Evolutionary conservation across 2,888 invertebrate species (phyloP).

Genomic region (Gortyna flavago): DNA sequence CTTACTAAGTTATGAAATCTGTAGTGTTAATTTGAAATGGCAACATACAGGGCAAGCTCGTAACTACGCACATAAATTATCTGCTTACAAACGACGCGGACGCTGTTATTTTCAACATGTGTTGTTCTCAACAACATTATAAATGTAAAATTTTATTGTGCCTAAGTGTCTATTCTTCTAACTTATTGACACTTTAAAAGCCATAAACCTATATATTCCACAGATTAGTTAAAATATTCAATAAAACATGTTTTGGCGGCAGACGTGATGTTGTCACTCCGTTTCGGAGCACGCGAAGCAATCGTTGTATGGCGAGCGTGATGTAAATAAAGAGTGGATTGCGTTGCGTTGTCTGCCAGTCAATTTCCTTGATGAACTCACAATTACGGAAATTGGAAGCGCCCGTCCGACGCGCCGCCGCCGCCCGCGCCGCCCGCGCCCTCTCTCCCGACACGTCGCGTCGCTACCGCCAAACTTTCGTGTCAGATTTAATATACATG

Average conservation of each 20-base stretch:
- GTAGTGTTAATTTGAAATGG: too few species aligned
- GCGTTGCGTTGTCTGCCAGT: conserved; percentile 82
- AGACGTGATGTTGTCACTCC: conserved; percentile 70
- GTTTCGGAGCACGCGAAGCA: conserved; percentile 71
- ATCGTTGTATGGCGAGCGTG: conserved; percentile 73
- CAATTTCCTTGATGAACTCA: conserved; percentile 89
- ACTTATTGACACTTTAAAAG: conserved; percentile 42
- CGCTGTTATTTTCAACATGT: conserved; percentile 10
- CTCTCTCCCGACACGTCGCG: conserved; percentile 47
- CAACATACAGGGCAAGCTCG: background rate
- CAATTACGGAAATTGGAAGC: conserved; percentile 88
- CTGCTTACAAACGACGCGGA: background rate
- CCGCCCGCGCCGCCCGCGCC: conserved; percentile 46
- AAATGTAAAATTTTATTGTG: conserved; percentile 32
- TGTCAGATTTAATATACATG: conserved; percentile 62
- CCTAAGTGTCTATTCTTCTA: conserved; percentile 35
- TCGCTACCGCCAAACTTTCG: conserved; percentile 64
- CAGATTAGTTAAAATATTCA: conserved; percentile 67
- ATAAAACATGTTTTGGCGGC: conserved; percentile 67
- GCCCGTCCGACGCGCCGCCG: conserved; percentile 64
- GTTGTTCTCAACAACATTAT: conserved; percentile 21
- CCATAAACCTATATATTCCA: conserved; percentile 33
- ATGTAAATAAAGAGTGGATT: conserved; percentile 80
- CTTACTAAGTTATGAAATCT: background rate
- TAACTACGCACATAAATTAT: background rate